phyloP scores from a whole-genome alignment of 2,888 invertebrate genomes.

The Nowickia ferox region DNA sequence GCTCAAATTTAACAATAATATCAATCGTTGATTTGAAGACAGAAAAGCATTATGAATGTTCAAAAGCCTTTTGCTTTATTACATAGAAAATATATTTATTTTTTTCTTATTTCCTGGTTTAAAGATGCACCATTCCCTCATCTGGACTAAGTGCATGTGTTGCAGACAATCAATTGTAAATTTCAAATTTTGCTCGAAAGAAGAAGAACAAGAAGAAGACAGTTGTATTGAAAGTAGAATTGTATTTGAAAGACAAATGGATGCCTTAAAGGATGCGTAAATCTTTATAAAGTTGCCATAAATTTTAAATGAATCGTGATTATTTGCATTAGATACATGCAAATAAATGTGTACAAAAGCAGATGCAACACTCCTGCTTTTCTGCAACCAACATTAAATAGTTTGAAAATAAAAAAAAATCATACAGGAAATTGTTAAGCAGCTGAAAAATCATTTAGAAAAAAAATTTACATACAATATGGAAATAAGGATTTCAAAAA shows the following conservation, averaged over 20 bases:
- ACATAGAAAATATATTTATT: background rate
- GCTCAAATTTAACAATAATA: conserved; percentile 28
- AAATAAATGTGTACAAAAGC: conserved; percentile 19
- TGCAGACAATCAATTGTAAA: conserved; percentile 38
- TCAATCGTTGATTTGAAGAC: conserved; percentile 56
- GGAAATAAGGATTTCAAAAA: conserved; percentile 5
- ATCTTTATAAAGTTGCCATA: conserved; percentile 79
- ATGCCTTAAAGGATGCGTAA: conserved; percentile 80
- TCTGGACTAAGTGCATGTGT: conserved; percentile 21
- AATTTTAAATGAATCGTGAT: conserved; percentile 75
- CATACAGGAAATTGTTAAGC: conserved; percentile 67
- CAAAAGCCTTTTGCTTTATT: conserved; percentile 47
- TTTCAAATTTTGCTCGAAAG: conserved; percentile 12
- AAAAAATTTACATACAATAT: background rate
- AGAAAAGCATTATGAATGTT: background rate
- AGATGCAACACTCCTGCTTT: conserved; percentile 30
- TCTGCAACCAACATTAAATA: conserved; percentile 31
- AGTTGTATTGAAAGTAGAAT: conserved; percentile 24
- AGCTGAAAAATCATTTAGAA: conserved; percentile 56
- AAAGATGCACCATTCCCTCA: conserved; percentile 28
- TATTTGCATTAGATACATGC: conserved; percentile 65
- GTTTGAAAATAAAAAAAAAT: background rate
- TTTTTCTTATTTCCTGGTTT: conserved; percentile 58
- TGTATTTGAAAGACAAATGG: conserved; percentile 63
- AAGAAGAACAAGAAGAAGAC: background rate